Conservation (phyloP, 2,113 vertebrate genomes). For the Nycticorax nycticorax region DNA sequence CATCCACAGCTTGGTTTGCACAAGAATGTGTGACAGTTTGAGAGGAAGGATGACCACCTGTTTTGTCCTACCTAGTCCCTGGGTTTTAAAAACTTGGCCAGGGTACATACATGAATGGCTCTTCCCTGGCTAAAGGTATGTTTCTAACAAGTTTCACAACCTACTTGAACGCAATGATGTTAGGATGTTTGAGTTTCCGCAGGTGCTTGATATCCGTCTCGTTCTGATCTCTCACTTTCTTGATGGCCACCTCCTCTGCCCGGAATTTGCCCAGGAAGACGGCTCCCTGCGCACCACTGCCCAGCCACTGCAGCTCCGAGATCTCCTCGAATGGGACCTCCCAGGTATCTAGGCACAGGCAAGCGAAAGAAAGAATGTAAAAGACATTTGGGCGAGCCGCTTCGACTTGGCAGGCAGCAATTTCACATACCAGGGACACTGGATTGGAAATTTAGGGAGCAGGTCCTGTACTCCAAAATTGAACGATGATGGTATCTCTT, state of each 20-base stretch:
- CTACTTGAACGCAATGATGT: slow-evolving; percentile 98
- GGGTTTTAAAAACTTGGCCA: background rate
- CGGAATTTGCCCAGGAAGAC: slow-evolving; percentile 96
- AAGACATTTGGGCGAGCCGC: background rate
- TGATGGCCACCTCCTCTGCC: slow-evolving; percentile 96
- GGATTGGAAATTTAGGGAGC: background rate
- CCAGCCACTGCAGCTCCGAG: slow-evolving; percentile 97
- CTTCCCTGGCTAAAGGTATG: background rate
- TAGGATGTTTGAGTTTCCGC: slow-evolving; percentile 95
- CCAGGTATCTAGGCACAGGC: slow-evolving; percentile 87
- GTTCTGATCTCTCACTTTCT: slow-evolving; percentile 98
- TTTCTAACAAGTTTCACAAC: slow-evolving; percentile 17
- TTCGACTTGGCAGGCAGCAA: background rate
- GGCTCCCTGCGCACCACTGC: slow-evolving; percentile 94
- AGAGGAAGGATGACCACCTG: background rate
- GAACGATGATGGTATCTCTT: background rate
- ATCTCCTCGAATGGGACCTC: slow-evolving; percentile 98
- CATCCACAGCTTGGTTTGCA: background rate
- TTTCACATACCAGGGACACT: background rate
- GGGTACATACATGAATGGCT: rapidly evolving
- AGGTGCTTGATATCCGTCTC: slow-evolving; percentile 98
- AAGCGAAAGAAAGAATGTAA: background rate
- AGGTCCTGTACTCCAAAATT: background rate
- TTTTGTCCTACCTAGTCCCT: background rate
- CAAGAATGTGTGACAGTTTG: background rate